Conservation (phyloP, 2,797 vertebrate genomes). For the Rhinichthys osculus region DNA sequence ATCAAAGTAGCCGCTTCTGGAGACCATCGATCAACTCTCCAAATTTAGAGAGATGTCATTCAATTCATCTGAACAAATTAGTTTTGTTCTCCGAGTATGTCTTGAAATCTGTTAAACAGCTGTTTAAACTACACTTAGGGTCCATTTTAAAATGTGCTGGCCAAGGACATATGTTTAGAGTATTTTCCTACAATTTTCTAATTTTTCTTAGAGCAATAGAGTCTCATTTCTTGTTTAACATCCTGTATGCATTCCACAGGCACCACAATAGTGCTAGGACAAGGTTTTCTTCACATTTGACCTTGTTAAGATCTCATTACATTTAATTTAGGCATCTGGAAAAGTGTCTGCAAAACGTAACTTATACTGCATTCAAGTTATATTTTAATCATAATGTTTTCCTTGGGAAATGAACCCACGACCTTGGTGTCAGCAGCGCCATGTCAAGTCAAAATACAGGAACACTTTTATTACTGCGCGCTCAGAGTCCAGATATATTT, state of each 20-base stretch:
- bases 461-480: not conserved
- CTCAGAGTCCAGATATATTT: not conserved
- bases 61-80: conserved; percentile 46
- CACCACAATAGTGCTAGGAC: not conserved
- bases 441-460: conserved; percentile 9
- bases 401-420: conserved; percentile 15
- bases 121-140: conserved; percentile 19
- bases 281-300: conserved; percentile 6
- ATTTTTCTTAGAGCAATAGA: conserved; percentile 6
- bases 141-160: not conserved
- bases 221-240: conserved; percentile 15
- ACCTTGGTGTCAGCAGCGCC: not conserved
- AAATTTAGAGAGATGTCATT: conserved; percentile 37
- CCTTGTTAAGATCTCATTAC: conserved; percentile 5
- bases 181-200: conserved; percentile 19
- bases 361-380: not conserved
- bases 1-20: conserved; percentile 31
- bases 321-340: conserved; percentile 25
- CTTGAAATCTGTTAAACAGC: conserved; percentile 39
- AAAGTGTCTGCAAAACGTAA: conserved; percentile 21
- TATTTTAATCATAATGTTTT: conserved; percentile 21
- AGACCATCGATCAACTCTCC: conserved; percentile 15
- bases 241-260: conserved; percentile 6
- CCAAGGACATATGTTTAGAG: conserved; percentile 11
- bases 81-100: conserved; percentile 1